Evolutionary conservation across 2,888 invertebrate species (phyloP).

Genomic region (Thera obeliscata): DNA sequence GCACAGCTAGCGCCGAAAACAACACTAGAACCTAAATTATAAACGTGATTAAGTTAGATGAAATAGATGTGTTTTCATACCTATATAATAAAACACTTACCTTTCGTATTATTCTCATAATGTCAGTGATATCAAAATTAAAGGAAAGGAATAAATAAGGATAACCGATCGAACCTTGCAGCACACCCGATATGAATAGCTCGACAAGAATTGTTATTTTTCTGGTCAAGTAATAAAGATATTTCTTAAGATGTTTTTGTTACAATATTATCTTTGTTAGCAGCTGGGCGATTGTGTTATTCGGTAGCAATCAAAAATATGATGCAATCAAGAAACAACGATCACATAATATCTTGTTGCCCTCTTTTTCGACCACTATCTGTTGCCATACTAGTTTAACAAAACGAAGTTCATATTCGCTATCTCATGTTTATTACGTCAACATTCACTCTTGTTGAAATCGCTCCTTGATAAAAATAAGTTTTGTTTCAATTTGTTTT

Average conservation of each 20-base stretch:
- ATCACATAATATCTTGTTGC: no score
- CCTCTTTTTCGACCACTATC: no score
- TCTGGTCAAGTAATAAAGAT: not conserved
- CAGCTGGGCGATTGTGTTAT: no score
- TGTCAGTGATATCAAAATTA: not conserved
- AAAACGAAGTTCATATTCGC: no score
- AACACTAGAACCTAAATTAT: conserved; percentile 6
- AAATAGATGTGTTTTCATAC: not conserved
- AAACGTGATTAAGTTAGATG: not conserved
- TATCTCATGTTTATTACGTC: no score
- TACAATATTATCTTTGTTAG: no score
- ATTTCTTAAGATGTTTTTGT: not conserved
- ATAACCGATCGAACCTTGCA: conserved; percentile 1
- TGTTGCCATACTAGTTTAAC: no score
- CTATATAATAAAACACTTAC: not conserved
- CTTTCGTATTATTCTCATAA: not conserved
- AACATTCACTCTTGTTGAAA: no score
- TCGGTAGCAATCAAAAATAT: no score
- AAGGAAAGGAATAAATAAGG: conserved; percentile 2
- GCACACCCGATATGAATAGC: not conserved
- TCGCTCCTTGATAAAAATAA: no score
- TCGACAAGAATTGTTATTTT: not conserved
- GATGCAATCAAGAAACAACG: no score
- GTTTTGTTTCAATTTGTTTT: no score
- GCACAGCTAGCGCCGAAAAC: conserved; percentile 73